A percentile compares a stretch with the other conserved stretches of the same genome.
Evolutionary conservation across 2,113 vertebrate genomes (phyloP).

Genomic region (Halcyon senegalensis): DNA sequence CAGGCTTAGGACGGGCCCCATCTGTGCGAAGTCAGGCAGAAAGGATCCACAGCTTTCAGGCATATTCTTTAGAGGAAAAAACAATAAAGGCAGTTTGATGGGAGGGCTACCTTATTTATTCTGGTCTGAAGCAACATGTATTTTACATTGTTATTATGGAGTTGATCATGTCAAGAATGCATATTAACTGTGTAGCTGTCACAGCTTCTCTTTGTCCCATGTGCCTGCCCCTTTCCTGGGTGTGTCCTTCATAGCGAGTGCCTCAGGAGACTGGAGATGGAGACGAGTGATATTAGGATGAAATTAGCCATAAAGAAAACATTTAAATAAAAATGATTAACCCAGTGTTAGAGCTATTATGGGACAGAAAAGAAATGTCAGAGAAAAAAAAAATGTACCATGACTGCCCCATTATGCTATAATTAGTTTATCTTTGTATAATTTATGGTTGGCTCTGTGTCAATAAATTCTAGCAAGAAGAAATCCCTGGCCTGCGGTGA

Average conservation of each 20-base stretch:
- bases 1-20: neutral
- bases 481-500: neutral
- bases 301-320: constrained; percentile 72
- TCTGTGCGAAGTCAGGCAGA: neutral
- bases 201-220: neutral
- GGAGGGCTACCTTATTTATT: neutral
- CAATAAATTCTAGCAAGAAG: constrained; percentile 42
- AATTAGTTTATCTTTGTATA: constrained; percentile 71
- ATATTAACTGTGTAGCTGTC: neutral
- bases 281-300: constrained; percentile 20
- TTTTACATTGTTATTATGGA: neutral
- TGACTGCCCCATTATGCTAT: constrained; percentile 60
- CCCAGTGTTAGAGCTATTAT: constrained; percentile 64
- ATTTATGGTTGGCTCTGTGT: constrained; percentile 56
- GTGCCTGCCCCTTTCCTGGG: neutral
- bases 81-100: neutral
- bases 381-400: constrained; percentile 60
- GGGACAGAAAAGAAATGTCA: constrained; percentile 66
- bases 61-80: neutral
- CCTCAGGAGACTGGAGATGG: constrained; percentile 31
- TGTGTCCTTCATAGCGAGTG: neutral
- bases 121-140: neutral
- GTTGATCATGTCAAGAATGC: neutral
- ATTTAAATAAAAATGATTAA: constrained; percentile 68
- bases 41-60: neutral